Conservation (phyloP, 1,140 invertebrate species). For the Odontomachus brunneus region DNA sequence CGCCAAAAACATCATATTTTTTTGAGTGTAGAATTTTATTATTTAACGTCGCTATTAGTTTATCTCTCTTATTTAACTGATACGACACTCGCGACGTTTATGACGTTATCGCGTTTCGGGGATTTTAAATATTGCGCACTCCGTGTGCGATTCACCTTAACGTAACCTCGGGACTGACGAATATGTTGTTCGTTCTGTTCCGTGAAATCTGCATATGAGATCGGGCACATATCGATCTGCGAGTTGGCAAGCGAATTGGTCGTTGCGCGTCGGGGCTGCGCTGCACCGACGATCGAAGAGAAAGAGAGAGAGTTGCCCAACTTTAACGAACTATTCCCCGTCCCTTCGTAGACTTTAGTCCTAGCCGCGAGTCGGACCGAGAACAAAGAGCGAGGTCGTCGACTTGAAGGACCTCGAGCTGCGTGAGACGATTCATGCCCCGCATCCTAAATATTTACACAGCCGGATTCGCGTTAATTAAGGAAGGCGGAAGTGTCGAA, state of each 20-base stretch:
- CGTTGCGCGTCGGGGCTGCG: conserved; percentile 6
- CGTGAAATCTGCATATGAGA: conserved; percentile 19
- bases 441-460: conserved; percentile 30
- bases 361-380: background rate
- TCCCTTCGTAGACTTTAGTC: conserved; percentile 24
- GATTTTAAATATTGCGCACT: background rate
- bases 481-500: background rate
- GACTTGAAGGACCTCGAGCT: background rate
- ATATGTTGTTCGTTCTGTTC: background rate
- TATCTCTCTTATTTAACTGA: too few species aligned
- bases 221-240: conserved; percentile 29
- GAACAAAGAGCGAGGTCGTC: background rate
- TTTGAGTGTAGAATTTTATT: too few species aligned
- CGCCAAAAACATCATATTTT: too few species aligned
- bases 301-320: too few species aligned
- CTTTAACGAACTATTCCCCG: conserved; percentile 18
- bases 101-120: too few species aligned
- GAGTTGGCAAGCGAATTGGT: background rate
- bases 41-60: too few species aligned
- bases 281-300: conserved; percentile 39
- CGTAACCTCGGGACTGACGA: background rate
- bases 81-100: too few species aligned
- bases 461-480: conserved; percentile 26
- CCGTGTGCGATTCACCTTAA: background rate
- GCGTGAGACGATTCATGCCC: background rate